Evolutionary conservation across 2,888 invertebrate species (phyloP), one percentile per base, ranked within the genome.

Genomic region (Hartigia nigra): DNA sequence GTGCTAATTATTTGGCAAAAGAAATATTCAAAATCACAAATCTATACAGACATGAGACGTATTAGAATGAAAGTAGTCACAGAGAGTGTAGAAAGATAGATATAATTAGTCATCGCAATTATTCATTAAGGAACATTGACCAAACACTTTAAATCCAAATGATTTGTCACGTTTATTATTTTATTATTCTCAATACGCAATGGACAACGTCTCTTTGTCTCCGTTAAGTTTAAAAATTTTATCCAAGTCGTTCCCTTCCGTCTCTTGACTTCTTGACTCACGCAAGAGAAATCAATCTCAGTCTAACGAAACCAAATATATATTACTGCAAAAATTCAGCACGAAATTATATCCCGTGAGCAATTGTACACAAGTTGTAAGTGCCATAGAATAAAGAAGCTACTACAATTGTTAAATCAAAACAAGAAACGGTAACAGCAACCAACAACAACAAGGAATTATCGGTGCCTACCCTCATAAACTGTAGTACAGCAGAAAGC

Each of bases 331-430:
- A 36, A 74, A 74, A 35, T 36, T 74, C 36, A 75, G 34, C 74
- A 23, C 31, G 23, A 34, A 69, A 36, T 76, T 70, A 69, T 81
- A 69, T 75, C 35, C 70, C 34, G 69, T 75, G 32, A 70, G 70
- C 74, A 79, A 80, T 79, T 84, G 83, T 84, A 84, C 74, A 81
- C 79, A 78, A 55, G 69, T 79, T 83, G 78, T 82, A 78, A 82
- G 79, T 81, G 79, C 69, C 75, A 79, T 76, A 77, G 70, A 84
- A 79, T 82, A 82, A 81, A 82, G 77, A 82, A 76, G 78, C 81
- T 82, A 74, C 78, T 77, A 79, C 79, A 76, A 80, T 82, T 80
- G 82, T 81, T 83, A 74, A 82, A 35, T 14, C 32, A 31, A 76
- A 72, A 31, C 75, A 55, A 55, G 39, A 74, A 36, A 74, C 55